These are phyloP conservation scores for Brachypalpus laphriformis DNA, from an alignment of 2,888 invertebrate genomes.

Conservation along the genomic window DNA sequence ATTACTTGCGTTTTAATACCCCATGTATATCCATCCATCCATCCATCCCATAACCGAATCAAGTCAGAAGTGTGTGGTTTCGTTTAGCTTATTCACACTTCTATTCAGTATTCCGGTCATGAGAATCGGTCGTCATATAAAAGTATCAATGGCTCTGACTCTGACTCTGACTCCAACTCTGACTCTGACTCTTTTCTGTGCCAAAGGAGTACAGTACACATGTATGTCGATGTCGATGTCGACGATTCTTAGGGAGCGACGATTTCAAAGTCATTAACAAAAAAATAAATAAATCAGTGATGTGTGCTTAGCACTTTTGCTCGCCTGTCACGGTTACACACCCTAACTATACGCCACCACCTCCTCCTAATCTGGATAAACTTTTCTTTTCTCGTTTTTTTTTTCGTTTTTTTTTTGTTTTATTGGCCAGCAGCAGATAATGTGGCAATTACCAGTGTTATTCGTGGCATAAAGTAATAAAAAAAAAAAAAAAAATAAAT, in stretches of 20 bases:
- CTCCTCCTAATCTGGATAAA: constrained; percentile 48
- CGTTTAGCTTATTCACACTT: constrained; percentile 69
- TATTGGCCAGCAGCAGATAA: constrained; percentile 43
- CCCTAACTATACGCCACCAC: constrained; percentile 36
- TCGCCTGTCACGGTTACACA: constrained; percentile 56
- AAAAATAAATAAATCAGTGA: constrained; percentile 42
- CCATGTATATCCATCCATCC: constrained; percentile 35
- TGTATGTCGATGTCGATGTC: neutral
- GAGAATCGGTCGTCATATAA: constrained; percentile 65
- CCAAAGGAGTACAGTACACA: neutral
- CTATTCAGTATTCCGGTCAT: constrained; percentile 71
- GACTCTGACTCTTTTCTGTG: neutral
- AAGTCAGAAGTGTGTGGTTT: constrained; percentile 63
- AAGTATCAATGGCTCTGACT: constrained; percentile 62
- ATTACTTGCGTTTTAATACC: constrained; percentile 67
- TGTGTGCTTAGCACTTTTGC: constrained; percentile 55
- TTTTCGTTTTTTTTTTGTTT: neutral
- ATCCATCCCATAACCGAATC: constrained; percentile 55
- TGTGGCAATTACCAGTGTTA: constrained; percentile 64
- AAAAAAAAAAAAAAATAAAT: constrained; percentile 33
- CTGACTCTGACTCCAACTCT: constrained; percentile 1
- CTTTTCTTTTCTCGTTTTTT: constrained; percentile 18
- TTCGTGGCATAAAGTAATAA: constrained; percentile 61
- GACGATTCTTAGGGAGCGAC: constrained; percentile 23
- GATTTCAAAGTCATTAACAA: constrained; percentile 58